Percentiles rank a stretch among this genome's conserved stretches.
These are phyloP conservation scores for Halichoerus grypus DNA, from an alignment of 2,113 vertebrate species.

Conservation along the genomic window DNA sequence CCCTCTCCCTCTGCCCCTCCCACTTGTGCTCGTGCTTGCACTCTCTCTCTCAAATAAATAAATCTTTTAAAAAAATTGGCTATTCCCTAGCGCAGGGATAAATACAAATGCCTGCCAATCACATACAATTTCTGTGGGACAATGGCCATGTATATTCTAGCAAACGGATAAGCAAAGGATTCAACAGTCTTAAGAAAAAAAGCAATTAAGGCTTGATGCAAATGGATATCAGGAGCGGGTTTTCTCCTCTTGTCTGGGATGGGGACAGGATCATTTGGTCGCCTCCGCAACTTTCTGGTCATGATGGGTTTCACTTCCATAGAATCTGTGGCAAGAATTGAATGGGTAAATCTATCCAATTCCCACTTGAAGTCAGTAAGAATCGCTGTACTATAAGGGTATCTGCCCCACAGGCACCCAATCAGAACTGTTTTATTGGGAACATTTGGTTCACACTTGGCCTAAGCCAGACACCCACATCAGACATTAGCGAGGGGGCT, in stretches of 20 bases:
- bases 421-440: not conserved
- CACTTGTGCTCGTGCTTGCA: not conserved
- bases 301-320: constrained; percentile 99
- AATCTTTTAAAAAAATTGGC: not conserved
- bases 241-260: constrained; percentile 99
- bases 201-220: not conserved
- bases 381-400: not conserved
- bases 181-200: not conserved
- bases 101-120: not conserved
- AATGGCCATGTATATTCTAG: not conserved
- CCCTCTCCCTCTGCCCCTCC: not conserved
- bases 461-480: rapidly evolving
- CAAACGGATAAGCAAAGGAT: not conserved
- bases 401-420: not conserved
- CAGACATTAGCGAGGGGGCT: not conserved
- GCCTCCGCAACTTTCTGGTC: constrained; percentile 96
- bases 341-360: constrained; percentile 44
- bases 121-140: not conserved
- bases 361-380: not conserved
- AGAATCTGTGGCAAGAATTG: constrained; percentile 90
- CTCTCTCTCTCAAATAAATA: not conserved
- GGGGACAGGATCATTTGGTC: constrained; percentile 98
- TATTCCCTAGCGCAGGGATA: not conserved
- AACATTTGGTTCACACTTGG: not conserved
- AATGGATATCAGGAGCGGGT: constrained; percentile 97